phyloP scores from a whole-genome alignment of 2,888 invertebrate species.

The Aspidiotus rigidus region DNA sequence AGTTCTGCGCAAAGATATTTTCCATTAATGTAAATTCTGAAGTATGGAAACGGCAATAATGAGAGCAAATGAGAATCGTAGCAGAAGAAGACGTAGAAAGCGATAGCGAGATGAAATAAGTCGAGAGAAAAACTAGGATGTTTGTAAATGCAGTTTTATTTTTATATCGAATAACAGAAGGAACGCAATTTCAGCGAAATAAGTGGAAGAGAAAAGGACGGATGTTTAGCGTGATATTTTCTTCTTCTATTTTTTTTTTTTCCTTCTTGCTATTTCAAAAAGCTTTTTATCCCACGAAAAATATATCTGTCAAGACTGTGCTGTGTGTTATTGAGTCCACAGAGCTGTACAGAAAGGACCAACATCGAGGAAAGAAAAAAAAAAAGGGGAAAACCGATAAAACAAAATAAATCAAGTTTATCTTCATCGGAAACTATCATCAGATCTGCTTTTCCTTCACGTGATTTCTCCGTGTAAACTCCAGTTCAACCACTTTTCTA shows the following conservation, averaged over 20 bases:
- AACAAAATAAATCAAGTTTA: constrained; percentile 31
- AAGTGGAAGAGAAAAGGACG: background rate
- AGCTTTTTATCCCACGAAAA: constrained; percentile 4
- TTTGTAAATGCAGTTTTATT: background rate
- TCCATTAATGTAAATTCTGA: too few species aligned
- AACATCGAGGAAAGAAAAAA: background rate
- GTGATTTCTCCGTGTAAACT: constrained; percentile 14
- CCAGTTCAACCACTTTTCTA: background rate
- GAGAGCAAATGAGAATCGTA: too few species aligned
- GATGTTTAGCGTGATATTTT: background rate
- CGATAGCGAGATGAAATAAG: too few species aligned
- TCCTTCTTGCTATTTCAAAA: background rate
- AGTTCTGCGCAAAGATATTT: too few species aligned
- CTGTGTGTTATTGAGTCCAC: background rate
- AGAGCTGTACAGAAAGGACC: background rate
- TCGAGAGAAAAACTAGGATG: too few species aligned
- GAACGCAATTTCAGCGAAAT: constrained; percentile 3
- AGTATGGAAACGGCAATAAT: too few species aligned
- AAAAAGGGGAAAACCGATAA: constrained; percentile 14
- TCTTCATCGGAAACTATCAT: constrained; percentile 32
- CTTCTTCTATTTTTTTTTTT: background rate
- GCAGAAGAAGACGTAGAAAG: too few species aligned
- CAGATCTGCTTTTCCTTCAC: constrained; percentile 26
- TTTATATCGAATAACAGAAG: constrained; percentile 1
- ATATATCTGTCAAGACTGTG: background rate